Evolutionary conservation across 1,140 invertebrate genomes (phyloP).

Genomic region (Eriocheir sinensis): DNA sequence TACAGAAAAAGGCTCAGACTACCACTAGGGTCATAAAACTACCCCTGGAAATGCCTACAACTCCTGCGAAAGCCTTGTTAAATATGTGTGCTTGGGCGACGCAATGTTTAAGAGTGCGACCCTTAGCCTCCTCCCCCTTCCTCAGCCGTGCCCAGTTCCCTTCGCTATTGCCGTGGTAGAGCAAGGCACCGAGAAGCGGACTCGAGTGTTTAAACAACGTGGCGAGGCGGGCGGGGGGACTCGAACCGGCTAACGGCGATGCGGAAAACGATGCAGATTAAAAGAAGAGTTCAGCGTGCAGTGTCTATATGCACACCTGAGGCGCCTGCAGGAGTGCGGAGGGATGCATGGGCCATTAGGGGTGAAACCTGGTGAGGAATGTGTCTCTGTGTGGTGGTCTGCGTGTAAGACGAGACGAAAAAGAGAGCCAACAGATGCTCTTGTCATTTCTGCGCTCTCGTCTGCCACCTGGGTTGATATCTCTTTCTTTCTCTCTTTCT

Average conservation of each 20-base stretch:
- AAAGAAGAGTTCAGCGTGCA: neutral
- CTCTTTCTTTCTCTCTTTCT: too few relatives aligned
- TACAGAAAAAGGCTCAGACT: too few relatives aligned
- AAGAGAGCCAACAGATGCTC: neutral
- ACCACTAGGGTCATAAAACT: too few relatives aligned
- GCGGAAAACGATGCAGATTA: neutral
- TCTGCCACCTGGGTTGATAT: neutral
- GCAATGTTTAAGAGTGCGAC: too few relatives aligned
- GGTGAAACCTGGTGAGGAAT: neutral
- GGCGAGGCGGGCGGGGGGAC: neutral
- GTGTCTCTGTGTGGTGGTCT: neutral
- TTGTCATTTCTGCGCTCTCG: neutral
- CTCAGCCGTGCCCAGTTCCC: too few relatives aligned
- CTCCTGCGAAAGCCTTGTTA: too few relatives aligned
- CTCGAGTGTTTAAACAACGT: neutral
- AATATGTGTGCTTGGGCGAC: too few relatives aligned
- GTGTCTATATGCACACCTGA: slow-evolving; percentile 14
- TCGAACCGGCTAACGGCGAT: neutral
- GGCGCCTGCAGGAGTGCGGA: neutral
- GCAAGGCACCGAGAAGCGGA: neutral
- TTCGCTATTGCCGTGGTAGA: too few relatives aligned
- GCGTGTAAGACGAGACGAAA: neutral
- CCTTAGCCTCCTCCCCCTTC: too few relatives aligned
- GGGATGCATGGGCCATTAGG: neutral
- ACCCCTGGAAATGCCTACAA: too few relatives aligned